A percentile compares a stretch with the other conserved stretches of the same genome.
Conservation (phyloP, 2,797 vertebrate genomes). For the Ispidina picta region DNA sequence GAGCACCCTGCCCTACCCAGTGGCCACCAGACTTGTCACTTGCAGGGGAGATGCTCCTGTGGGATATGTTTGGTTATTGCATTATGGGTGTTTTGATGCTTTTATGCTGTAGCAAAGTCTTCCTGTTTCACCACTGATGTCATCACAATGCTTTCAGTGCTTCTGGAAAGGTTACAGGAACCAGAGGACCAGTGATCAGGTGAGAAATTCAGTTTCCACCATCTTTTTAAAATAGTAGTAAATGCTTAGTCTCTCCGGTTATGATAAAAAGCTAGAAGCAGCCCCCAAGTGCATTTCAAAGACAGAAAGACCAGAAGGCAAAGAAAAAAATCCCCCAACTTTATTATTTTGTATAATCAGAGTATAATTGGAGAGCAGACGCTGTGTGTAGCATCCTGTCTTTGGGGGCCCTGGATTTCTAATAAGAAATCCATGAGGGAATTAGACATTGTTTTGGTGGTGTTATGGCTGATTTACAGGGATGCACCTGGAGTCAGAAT, state of each 20-base stretch:
- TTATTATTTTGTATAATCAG: conserved; percentile 63
- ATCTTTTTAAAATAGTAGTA: conserved; percentile 51
- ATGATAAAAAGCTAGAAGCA: conserved; percentile 10
- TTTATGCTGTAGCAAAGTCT: background rate
- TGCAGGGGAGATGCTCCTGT: background rate
- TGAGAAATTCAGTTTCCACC: background rate
- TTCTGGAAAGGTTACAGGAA: conserved; percentile 28
- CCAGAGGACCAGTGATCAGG: conserved; percentile 17
- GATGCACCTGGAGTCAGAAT: conserved; percentile 37
- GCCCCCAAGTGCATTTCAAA: conserved; percentile 16
- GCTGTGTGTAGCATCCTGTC: background rate
- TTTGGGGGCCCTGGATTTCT: conserved; percentile 26
- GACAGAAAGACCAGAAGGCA: background rate
- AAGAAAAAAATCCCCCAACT: background rate
- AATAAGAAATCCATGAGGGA: conserved; percentile 39
- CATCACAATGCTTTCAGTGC: rapidly evolving
- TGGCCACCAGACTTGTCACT: background rate
- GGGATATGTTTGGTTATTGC: background rate
- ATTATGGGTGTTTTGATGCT: background rate
- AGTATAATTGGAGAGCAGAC: conserved; percentile 55
- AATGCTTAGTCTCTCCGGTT: background rate
- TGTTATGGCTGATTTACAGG: conserved; percentile 11
- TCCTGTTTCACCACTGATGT: background rate
- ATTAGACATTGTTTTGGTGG: background rate
- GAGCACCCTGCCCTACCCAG: background rate